Percentiles rank a stretch among this genome's conserved stretches.
These are phyloP conservation scores for Pygocentrus nattereri DNA, from an alignment of 2,797 vertebrate genomes.

Conservation along the genomic window DNA sequence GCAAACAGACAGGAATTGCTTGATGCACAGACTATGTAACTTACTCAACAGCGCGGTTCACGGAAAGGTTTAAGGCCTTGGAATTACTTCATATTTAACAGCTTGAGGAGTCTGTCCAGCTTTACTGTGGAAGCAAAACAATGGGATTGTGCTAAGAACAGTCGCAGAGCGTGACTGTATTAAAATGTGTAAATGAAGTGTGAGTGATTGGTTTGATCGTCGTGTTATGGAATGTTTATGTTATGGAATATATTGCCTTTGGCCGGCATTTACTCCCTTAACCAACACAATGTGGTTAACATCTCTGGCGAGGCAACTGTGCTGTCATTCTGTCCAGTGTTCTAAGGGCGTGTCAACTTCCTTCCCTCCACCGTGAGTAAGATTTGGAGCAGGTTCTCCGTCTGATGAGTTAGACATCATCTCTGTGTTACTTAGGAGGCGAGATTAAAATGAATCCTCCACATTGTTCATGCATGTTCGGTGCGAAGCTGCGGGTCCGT, in stretches of 20 bases:
- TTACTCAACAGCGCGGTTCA: neutral
- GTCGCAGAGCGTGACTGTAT: neutral
- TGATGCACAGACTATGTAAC: neutral
- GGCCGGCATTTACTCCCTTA: neutral
- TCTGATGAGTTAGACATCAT: neutral
- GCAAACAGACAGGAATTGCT: neutral
- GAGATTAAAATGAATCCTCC: neutral
- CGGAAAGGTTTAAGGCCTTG: neutral
- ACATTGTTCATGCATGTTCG: neutral
- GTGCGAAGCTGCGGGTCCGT: neutral
- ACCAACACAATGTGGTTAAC: conserved; percentile 6
- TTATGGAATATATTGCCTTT: conserved; percentile 25
- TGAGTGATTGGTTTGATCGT: neutral
- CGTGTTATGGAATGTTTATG: neutral
- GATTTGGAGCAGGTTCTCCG: neutral
- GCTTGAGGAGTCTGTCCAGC: neutral
- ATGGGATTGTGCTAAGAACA: neutral
- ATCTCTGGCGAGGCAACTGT: conserved; percentile 5
- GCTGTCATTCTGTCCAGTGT: neutral
- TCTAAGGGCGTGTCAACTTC: neutral
- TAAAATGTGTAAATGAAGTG: neutral
- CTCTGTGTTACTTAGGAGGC: neutral
- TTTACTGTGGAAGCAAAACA: neutral
- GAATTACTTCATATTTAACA: neutral
- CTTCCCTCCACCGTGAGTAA: neutral